phyloP scores from a whole-genome alignment of 1,140 invertebrate genomes.

The Phenacoccus solenopsis region DNA sequence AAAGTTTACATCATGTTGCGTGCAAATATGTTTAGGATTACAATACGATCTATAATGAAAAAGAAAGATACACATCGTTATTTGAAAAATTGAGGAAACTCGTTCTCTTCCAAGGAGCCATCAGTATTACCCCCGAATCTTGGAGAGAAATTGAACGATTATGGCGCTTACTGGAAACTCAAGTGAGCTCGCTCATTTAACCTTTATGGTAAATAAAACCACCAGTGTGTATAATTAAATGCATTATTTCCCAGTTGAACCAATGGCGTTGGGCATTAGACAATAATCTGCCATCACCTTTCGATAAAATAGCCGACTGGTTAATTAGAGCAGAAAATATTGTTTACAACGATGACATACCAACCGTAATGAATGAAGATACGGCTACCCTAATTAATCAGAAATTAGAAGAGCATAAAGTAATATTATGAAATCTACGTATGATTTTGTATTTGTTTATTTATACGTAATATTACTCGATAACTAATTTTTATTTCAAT shows the following conservation, averaged over 20 bases:
- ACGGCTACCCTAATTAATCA: slow-evolving; percentile 71
- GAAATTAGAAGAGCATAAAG: slow-evolving; percentile 78
- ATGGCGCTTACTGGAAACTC: slow-evolving; percentile 46
- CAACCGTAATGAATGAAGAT: slow-evolving; percentile 67
- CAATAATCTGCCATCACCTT: slow-evolving; percentile 63
- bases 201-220: too few species aligned
- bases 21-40: slow-evolving; percentile 50
- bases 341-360: slow-evolving; percentile 61
- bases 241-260: slow-evolving; percentile 42
- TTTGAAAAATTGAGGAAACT: slow-evolving; percentile 60
- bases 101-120: slow-evolving; percentile 59
- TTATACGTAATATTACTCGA: neutral
- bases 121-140: slow-evolving; percentile 62
- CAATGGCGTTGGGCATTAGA: slow-evolving; percentile 79
- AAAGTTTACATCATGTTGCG: slow-evolving; percentile 38
- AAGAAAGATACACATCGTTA: slow-evolving; percentile 48
- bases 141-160: slow-evolving; percentile 62
- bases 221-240: neutral
- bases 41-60: slow-evolving; percentile 50
- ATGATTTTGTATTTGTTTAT: neutral
- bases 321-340: slow-evolving; percentile 72
- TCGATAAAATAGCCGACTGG: slow-evolving; percentile 79
- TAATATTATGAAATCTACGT: slow-evolving; percentile 23
- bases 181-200: slow-evolving; percentile 1
- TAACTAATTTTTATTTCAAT: slow-evolving; percentile 20